Conservation (phyloP, 2,797 vertebrate genomes). For the Pangasius djambal region DNA sequence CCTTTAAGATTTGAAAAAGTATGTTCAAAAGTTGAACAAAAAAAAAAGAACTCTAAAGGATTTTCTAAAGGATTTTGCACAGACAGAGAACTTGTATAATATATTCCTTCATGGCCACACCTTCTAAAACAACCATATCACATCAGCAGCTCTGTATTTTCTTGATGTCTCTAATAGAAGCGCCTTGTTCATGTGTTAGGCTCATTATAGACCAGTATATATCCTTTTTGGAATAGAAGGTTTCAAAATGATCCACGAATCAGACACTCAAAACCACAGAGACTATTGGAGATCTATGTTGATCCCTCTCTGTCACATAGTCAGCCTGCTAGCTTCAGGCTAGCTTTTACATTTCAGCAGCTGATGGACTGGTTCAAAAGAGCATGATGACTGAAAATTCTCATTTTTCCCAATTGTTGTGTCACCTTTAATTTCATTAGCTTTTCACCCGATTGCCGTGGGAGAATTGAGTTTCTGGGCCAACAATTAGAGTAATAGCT, state of each 20-base stretch:
- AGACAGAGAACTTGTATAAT: background rate
- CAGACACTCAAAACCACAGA: conserved; percentile 24
- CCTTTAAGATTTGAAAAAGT: too few relatives aligned
- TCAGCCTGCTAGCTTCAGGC: conserved; percentile 45
- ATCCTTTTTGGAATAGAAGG: background rate
- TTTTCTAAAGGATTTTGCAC: background rate
- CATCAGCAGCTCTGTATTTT: background rate
- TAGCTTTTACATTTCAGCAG: conserved; percentile 51
- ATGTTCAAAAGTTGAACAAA: too few relatives aligned
- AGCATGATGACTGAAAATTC: conserved; percentile 57
- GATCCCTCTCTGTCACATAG: conserved; percentile 35
- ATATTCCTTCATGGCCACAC: background rate
- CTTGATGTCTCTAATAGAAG: background rate
- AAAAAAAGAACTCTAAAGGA: background rate
- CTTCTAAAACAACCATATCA: background rate
- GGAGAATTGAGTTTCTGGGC: conserved; percentile 70
- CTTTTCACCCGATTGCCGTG: conserved; percentile 46
- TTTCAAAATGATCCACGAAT: conserved; percentile 25
- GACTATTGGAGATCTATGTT: conserved; percentile 20
- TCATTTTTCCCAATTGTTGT: conserved; percentile 65
- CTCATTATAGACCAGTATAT: background rate
- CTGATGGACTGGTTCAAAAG: conserved; percentile 61
- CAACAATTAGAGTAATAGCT: conserved; percentile 80
- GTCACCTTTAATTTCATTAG: conserved; percentile 72
- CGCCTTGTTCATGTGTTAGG: background rate